phyloP scores from a whole-genome alignment of 2,888 invertebrate genomes.

The Andrena haemorrhoa region DNA sequence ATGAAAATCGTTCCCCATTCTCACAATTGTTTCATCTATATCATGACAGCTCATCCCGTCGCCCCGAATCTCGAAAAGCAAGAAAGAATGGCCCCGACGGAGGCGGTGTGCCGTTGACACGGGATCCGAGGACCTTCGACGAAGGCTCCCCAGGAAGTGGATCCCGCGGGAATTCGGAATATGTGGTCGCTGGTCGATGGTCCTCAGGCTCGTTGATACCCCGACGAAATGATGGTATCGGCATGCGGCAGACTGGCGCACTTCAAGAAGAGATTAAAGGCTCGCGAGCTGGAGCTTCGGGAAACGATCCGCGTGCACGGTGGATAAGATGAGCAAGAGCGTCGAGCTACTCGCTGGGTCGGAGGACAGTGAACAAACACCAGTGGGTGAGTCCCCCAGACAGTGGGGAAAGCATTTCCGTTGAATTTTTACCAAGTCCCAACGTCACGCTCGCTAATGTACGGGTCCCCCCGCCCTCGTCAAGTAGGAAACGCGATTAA shows the following conservation, averaged over 20 bases:
- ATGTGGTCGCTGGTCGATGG: slow-evolving; percentile 66
- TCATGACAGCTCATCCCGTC: slow-evolving; percentile 38
- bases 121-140: slow-evolving; percentile 7
- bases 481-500: not conserved
- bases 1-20: not conserved
- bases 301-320: slow-evolving; percentile 62
- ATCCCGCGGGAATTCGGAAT: slow-evolving; percentile 23
- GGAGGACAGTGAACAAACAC: slow-evolving; percentile 79
- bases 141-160: slow-evolving; percentile 14
- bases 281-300: slow-evolving; percentile 62
- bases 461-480: not conserved
- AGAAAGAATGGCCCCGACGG: slow-evolving; percentile 29
- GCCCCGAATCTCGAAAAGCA: slow-evolving; percentile 15
- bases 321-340: slow-evolving; percentile 82
- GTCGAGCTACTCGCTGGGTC: slow-evolving; percentile 82
- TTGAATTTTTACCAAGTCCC: not conserved
- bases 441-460: not conserved
- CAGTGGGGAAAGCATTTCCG: not conserved
- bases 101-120: slow-evolving; percentile 29
- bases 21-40: slow-evolving; percentile 47
- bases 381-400: slow-evolving; percentile 72
- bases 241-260: slow-evolving; percentile 74
- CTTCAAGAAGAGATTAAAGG: slow-evolving; percentile 81
- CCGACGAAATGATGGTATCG: slow-evolving; percentile 77
- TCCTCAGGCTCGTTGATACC: slow-evolving; percentile 64